Conservation (phyloP, 2,888 invertebrate species). For the Teleiodes luculella region DNA sequence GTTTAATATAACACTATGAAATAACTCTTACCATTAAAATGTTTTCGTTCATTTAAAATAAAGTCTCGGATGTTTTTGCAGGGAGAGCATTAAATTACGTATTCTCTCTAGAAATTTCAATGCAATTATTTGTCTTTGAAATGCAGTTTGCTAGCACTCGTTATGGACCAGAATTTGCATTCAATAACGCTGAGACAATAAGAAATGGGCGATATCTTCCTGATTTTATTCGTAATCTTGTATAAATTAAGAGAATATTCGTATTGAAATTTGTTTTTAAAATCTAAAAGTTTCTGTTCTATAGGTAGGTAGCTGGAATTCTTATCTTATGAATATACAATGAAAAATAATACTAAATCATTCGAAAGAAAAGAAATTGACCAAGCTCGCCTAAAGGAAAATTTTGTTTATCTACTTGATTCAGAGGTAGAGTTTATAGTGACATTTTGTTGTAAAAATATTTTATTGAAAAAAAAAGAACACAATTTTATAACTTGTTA, state of each 20-base stretch:
- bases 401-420: too few relatives aligned
- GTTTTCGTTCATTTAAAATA: background rate
- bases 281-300: too few relatives aligned
- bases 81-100: constrained; percentile 49
- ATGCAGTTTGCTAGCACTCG: constrained; percentile 49
- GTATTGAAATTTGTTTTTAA: background rate
- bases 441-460: too few relatives aligned
- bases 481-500: too few relatives aligned
- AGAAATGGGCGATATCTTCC: constrained; percentile 35
- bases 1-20: background rate
- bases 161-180: constrained; percentile 42
- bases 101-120: constrained; percentile 47
- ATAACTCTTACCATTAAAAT: constrained; percentile 2
- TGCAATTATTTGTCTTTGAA: constrained; percentile 61
- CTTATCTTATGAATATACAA: too few relatives aligned
- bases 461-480: too few relatives aligned
- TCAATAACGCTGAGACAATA: constrained; percentile 39
- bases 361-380: too few relatives aligned
- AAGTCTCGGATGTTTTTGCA: constrained; percentile 41
- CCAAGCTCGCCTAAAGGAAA: too few relatives aligned
- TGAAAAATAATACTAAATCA: too few relatives aligned
- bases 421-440: too few relatives aligned
- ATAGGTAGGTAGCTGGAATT: too few relatives aligned
- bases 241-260: constrained; percentile 23
- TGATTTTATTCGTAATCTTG: constrained; percentile 18